A percentile compares a stretch with the other conserved stretches of the same genome.
Conservation (phyloP, 2,797 vertebrate genomes). For the Otus scops region DNA sequence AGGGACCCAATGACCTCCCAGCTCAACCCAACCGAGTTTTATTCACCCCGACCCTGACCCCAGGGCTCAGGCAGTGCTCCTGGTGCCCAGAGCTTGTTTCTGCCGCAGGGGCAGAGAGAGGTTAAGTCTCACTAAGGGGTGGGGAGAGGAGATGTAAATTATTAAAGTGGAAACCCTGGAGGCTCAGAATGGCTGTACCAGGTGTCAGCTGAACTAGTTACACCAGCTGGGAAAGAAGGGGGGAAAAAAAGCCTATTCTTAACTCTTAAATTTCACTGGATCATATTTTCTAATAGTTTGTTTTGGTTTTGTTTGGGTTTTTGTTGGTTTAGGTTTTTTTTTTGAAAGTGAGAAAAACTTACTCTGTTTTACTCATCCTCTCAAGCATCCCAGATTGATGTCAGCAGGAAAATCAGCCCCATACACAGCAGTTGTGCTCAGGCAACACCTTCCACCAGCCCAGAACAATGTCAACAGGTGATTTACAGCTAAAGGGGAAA, state of each 20-base stretch:
- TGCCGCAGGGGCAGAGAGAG: not conserved
- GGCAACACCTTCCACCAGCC: not conserved
- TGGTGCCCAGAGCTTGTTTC: fast-evolving
- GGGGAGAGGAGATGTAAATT: constrained; percentile 26
- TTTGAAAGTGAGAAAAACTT: not conserved
- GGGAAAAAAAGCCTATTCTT: not conserved
- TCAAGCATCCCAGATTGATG: fast-evolving
- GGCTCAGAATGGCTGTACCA: not conserved
- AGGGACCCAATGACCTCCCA: fast-evolving
- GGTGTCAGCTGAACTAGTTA: not conserved
- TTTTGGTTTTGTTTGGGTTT: no score
- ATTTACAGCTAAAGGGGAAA: not conserved
- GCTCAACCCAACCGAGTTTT: fast-evolving
- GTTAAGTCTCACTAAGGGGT: not conserved
- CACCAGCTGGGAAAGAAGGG: not conserved
- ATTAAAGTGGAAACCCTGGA: constrained; percentile 62
- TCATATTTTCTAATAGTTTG: not conserved
- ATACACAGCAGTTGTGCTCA: fast-evolving
- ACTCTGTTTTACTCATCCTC: fast-evolving
- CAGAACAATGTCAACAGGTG: fast-evolving
- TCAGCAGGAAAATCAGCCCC: not conserved
- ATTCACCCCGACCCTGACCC: not conserved
- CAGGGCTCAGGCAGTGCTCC: fast-evolving
- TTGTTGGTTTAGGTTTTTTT: not conserved
- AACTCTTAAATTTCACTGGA: not conserved